Percentiles rank a stretch among this genome's conserved stretches.
These are phyloP conservation scores for Dasypogon diadema DNA, from an alignment of 2,888 invertebrate species.

Conservation along the genomic window DNA sequence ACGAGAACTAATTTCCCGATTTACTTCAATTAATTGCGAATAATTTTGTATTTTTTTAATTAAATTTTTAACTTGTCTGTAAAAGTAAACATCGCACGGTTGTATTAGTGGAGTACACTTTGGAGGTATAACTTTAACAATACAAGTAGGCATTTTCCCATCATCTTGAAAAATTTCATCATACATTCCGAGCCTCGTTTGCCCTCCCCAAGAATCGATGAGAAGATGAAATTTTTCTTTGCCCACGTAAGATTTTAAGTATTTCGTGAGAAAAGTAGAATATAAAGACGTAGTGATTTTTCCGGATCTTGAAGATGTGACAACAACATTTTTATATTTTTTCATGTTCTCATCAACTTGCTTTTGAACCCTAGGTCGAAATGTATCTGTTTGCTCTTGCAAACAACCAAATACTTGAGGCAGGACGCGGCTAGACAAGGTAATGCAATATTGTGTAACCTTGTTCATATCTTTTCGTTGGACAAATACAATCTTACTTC, in stretches of 20 bases:
- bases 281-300: constrained; percentile 40
- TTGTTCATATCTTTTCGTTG: neutral
- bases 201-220: constrained; percentile 43
- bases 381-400: constrained; percentile 21
- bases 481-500: neutral
- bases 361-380: constrained; percentile 21
- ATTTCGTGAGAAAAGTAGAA: constrained; percentile 21
- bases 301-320: constrained; percentile 43
- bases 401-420: constrained; percentile 35
- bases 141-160: constrained; percentile 30
- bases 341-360: constrained; percentile 6
- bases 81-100: constrained; percentile 38
- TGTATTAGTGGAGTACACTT: constrained; percentile 38
- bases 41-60: neutral
- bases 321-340: constrained; percentile 49
- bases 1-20: neutral
- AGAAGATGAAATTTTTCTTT: constrained; percentile 35
- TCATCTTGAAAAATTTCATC: constrained; percentile 43
- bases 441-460: neutral
- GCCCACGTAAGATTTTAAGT: constrained; percentile 20
- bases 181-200: constrained; percentile 25
- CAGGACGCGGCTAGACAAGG: neutral
- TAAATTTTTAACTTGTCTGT: constrained; percentile 23
- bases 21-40: neutral
- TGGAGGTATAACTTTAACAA: neutral